Evolutionary conservation across 2,113 vertebrate species (phyloP).

Genomic region (Oxyruncus cristatus): DNA sequence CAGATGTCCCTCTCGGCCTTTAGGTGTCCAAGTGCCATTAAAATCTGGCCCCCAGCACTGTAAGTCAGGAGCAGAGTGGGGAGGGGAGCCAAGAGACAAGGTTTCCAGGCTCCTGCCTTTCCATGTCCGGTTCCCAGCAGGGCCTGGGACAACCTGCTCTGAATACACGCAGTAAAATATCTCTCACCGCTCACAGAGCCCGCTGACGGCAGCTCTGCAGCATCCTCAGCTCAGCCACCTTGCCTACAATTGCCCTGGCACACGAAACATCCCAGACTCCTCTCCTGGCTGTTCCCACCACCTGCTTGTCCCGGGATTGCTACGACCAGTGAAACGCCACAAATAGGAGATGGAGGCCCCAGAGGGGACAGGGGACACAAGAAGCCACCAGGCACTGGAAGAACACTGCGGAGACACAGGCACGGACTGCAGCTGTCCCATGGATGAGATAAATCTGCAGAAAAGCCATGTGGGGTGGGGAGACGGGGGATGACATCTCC

Average conservation of each 20-base stretch:
- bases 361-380: neutral
- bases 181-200: accelerated
- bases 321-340: neutral
- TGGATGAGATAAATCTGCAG: neutral
- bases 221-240: neutral
- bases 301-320: neutral
- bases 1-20: neutral
- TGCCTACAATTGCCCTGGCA: neutral
- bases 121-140: neutral
- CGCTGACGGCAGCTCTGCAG: accelerated
- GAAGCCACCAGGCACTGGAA: neutral
- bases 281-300: neutral
- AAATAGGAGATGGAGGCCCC: neutral
- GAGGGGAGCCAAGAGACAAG: neutral
- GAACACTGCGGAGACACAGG: neutral
- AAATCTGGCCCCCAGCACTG: neutral
- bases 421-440: neutral
- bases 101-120: neutral
- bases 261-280: neutral
- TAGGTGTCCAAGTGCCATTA: constrained; percentile 10
- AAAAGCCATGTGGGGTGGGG: accelerated
- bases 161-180: neutral
- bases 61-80: neutral
- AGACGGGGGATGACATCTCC: neutral
- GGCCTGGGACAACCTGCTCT: neutral